Conservation (phyloP, 2,888 invertebrate species). For the Caenorhabditis sp. region DNA sequence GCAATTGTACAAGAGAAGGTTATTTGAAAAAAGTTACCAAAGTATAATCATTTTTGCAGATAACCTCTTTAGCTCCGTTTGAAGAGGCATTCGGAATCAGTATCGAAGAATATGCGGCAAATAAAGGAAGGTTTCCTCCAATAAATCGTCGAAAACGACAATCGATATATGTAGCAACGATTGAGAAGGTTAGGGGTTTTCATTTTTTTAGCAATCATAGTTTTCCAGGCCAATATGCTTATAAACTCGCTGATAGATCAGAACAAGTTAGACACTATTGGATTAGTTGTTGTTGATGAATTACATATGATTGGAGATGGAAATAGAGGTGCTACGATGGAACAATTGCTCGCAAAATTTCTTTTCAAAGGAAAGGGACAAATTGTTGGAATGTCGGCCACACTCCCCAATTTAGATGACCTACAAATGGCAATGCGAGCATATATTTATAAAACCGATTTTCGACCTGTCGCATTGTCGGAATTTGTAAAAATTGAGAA, state of each 20-base stretch:
- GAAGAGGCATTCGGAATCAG: slow-evolving; percentile 86
- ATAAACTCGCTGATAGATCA: slow-evolving; percentile 83
- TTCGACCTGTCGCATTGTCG: slow-evolving; percentile 78
- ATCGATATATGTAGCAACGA: slow-evolving; percentile 88
- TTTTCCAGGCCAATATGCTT: slow-evolving; percentile 78
- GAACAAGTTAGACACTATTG: slow-evolving; percentile 80
- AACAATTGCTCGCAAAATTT: slow-evolving; percentile 84
- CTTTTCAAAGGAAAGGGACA: slow-evolving; percentile 77
- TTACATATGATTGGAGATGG: slow-evolving; percentile 86
- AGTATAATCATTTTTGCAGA: slow-evolving; percentile 74
- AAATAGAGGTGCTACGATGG: slow-evolving; percentile 84
- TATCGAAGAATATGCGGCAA: slow-evolving; percentile 93
- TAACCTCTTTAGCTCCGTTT: slow-evolving; percentile 84
- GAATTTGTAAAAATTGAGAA: slow-evolving; percentile 53
- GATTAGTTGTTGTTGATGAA: slow-evolving; percentile 87
- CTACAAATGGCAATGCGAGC: slow-evolving; percentile 82
- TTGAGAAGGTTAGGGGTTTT: slow-evolving; percentile 79
- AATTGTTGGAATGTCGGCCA: slow-evolving; percentile 95
- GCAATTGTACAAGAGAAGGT: slow-evolving; percentile 97
- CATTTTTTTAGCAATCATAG: no score
- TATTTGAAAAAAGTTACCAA: slow-evolving; percentile 11
- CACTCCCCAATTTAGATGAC: slow-evolving; percentile 88
- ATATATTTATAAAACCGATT: slow-evolving; percentile 83
- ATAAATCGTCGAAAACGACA: slow-evolving; percentile 79
- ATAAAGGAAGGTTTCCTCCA: slow-evolving; percentile 80